Evolutionary conservation across 1,140 invertebrate genomes (phyloP).

Genomic region (Zaprionus capensis): DNA sequence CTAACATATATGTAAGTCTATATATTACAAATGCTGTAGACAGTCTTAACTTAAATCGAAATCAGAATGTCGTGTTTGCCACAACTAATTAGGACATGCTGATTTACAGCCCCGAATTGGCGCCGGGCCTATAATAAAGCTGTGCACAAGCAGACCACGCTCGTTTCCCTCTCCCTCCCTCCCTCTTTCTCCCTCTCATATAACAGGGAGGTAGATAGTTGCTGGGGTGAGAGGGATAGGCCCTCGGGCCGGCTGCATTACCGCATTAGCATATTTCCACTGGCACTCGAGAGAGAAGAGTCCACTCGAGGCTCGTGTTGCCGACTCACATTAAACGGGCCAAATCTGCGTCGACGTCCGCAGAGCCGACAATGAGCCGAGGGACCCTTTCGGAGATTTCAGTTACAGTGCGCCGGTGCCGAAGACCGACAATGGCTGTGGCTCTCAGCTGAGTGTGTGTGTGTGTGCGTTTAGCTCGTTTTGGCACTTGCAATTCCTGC

Average conservation of each 20-base stretch:
- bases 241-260: constrained; percentile 42
- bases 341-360: constrained; percentile 57
- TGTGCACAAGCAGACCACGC: not conserved
- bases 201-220: not conserved
- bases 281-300: not conserved
- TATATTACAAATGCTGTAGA: not conserved
- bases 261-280: constrained; percentile 50
- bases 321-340: constrained; percentile 22
- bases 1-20: not conserved
- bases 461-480: constrained; percentile 19
- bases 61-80: not conserved
- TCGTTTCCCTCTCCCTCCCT: not conserved
- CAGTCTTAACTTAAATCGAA: not conserved
- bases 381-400: constrained; percentile 32
- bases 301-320: constrained; percentile 42
- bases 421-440: constrained; percentile 30
- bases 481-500: constrained; percentile 45
- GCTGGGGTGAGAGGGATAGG: not conserved
- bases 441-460: constrained; percentile 54
- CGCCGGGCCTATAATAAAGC: constrained; percentile 48
- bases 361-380: not conserved
- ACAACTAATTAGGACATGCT: constrained; percentile 24
- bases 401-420: constrained; percentile 68
- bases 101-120: constrained; percentile 56
- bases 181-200: too few species aligned